phyloP scores from a whole-genome alignment of 1,140 invertebrate genomes.

The Drosophila saltans region DNA sequence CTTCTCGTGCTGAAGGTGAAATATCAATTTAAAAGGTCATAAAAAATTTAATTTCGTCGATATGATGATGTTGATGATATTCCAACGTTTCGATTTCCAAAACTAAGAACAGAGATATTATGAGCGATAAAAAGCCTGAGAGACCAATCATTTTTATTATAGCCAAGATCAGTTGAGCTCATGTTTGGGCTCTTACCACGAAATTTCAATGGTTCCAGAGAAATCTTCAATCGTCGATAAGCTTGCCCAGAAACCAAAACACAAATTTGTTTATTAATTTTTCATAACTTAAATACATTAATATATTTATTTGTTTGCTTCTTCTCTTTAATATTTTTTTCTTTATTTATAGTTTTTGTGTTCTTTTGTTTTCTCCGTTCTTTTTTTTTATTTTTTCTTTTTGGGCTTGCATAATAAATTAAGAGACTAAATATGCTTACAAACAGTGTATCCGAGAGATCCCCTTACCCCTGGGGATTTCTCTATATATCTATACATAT shows the following conservation, averaged over 20 bases:
- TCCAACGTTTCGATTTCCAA: constrained; percentile 64
- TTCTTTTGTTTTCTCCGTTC: constrained; percentile 36
- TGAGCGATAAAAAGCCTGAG: constrained; percentile 73
- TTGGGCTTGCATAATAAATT: constrained; percentile 70
- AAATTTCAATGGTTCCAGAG: constrained; percentile 52
- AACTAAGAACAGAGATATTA: constrained; percentile 72
- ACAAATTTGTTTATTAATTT: constrained; percentile 70
- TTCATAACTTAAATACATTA: constrained; percentile 82
- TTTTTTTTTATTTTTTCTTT: constrained; percentile 40
- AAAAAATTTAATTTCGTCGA: constrained; percentile 75
- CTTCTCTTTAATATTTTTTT: constrained; percentile 53
- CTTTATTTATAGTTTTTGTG: constrained; percentile 50
- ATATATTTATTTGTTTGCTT: constrained; percentile 34
- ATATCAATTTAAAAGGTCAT: constrained; percentile 77
- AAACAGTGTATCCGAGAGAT: constrained; percentile 58
- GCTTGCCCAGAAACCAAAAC: constrained; percentile 37
- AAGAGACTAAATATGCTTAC: constrained; percentile 73
- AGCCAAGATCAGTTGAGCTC: constrained; percentile 30
- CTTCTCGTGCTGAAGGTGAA: constrained; percentile 61
- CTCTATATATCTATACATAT: neutral
- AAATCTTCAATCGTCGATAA: constrained; percentile 59
- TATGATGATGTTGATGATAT: constrained; percentile 41
- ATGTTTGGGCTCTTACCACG: constrained; percentile 58
- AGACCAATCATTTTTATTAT: constrained; percentile 82
- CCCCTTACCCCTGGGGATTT: constrained; percentile 35